These are phyloP conservation scores for Chrysemys picta DNA, from an alignment of 2,113 vertebrate genomes.

Conservation along the genomic window DNA sequence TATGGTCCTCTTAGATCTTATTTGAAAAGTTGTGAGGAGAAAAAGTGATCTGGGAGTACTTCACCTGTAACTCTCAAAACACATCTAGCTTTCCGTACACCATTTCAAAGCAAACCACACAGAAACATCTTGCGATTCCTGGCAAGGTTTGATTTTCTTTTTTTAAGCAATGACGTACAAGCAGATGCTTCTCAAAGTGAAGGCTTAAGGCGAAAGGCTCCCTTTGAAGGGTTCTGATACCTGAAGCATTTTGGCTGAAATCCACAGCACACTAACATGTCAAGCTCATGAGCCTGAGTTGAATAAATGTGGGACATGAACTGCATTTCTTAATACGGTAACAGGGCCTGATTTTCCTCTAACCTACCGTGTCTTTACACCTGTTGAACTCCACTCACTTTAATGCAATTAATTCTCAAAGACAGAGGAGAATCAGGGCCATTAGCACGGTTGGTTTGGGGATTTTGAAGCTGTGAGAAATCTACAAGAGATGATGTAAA, in stretches of 20 bases:
- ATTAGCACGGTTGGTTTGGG: not conserved
- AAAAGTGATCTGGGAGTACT: constrained; percentile 76
- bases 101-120: constrained; percentile 82
- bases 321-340: constrained; percentile 27
- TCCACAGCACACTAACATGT: not conserved
- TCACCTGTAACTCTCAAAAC: constrained; percentile 76
- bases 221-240: constrained; percentile 63
- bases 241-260: constrained; percentile 55
- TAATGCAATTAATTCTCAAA: constrained; percentile 3
- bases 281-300: not conserved
- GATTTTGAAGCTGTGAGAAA: not conserved
- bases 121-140: constrained; percentile 81
- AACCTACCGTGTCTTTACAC: not conserved
- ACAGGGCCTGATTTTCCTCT: not conserved
- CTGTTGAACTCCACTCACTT: not conserved
- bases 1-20: not conserved
- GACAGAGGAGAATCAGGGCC: not conserved
- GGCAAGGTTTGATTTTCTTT: constrained; percentile 70
- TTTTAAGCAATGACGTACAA: constrained; percentile 74
- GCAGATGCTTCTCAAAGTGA: constrained; percentile 74
- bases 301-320: not conserved
- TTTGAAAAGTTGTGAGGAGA: constrained; percentile 72
- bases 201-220: constrained; percentile 58
- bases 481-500: constrained; percentile 6
- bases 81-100: constrained; percentile 74